Evolutionary conservation across 92 coral and sea anemone species (phyloP).

Genomic region (Scolanthus callimorphus): DNA sequence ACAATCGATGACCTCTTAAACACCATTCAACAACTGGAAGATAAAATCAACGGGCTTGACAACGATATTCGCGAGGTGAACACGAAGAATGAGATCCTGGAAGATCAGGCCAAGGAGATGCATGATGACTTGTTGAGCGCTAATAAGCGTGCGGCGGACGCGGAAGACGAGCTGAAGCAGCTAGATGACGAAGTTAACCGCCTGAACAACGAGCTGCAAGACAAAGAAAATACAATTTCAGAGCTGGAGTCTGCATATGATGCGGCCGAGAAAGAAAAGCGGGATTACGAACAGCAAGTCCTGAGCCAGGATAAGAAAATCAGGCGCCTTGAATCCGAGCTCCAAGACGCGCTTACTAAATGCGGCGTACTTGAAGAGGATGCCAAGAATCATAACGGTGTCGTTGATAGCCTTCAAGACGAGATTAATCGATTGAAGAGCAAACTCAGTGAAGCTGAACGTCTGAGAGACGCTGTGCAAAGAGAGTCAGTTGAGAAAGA

Average conservation of each 20-base stretch:
- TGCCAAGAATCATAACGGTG: slow-evolving; percentile 61
- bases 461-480: slow-evolving; percentile 67
- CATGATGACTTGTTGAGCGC: slow-evolving; percentile 85
- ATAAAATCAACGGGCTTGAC: slow-evolving; percentile 75
- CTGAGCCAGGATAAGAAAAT: slow-evolving; percentile 67
- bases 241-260: slow-evolving; percentile 86
- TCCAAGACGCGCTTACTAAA: slow-evolving; percentile 74
- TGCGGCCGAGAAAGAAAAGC: slow-evolving; percentile 71
- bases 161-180: slow-evolving; percentile 75
- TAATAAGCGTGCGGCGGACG: slow-evolving; percentile 73
- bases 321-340: slow-evolving; percentile 73
- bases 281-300: slow-evolving; percentile 84
- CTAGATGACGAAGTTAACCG: slow-evolving; percentile 71
- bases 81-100: slow-evolving; percentile 88
- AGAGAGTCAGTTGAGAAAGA: slow-evolving; percentile 76
- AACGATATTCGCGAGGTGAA: slow-evolving; percentile 84
- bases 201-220: slow-evolving; percentile 69
- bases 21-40: slow-evolving; percentile 80
- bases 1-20: slow-evolving; percentile 89
- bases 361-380: slow-evolving; percentile 76
- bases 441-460: slow-evolving; percentile 77
- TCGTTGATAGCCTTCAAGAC: slow-evolving; percentile 72
- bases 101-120: slow-evolving; percentile 91
- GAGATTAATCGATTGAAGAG: slow-evolving; percentile 78
- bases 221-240: slow-evolving; percentile 66